Evolutionary conservation across 2,113 vertebrate species (phyloP), one percentile per base, ranked within the genome.

Genomic region (Alexandromys fortis): DNA sequence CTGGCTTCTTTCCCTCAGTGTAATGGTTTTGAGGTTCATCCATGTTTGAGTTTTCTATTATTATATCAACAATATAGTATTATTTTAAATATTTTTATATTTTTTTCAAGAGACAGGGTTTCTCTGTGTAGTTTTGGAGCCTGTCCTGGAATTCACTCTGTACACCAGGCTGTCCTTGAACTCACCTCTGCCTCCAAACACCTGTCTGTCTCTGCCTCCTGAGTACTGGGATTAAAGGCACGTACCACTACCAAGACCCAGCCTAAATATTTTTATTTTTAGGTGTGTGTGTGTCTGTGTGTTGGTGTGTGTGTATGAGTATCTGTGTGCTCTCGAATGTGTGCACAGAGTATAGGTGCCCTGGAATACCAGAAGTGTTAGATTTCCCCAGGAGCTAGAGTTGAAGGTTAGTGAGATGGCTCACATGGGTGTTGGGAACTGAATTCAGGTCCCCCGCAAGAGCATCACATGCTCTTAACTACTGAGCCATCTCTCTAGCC

Each of bases 1-100:
- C 68, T 92, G 94, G 67, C 61, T 92, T 87, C 52, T 96, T 94
- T 83, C 49, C 89, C 17, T 79, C 77, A 88, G 35, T 77, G n/a
- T 45, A 94, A 52, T 73, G 7, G 47, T 35, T 83, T 45, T 90
- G 77, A 85, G 35, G 92, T 49, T 90, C 70, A 75, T 73, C 9
- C 55, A 91, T 83, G 58, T 63, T 63, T 42, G 2, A 86, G 22
- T n/a, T 26, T n/a, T 73, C n/a, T 38, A 35, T 11, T 75, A 12
- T 26, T 93, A 33, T 52, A 94, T 67, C 38, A 26, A 49, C 12
- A 90, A 52, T 90, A 77, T 67, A 91, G 79, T 94, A 30, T 49
- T 93, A 28, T 76, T 94, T 94, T 86, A 47, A 61, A n/a, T 55
- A 30, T 49, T 73, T 73, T 12, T 67, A 13, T 35, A 17, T 55